Percentiles rank a stretch among this genome's conserved stretches.
Conservation (phyloP, 1,140 invertebrate genomes). For the Pogonomyrmex barbatus region DNA sequence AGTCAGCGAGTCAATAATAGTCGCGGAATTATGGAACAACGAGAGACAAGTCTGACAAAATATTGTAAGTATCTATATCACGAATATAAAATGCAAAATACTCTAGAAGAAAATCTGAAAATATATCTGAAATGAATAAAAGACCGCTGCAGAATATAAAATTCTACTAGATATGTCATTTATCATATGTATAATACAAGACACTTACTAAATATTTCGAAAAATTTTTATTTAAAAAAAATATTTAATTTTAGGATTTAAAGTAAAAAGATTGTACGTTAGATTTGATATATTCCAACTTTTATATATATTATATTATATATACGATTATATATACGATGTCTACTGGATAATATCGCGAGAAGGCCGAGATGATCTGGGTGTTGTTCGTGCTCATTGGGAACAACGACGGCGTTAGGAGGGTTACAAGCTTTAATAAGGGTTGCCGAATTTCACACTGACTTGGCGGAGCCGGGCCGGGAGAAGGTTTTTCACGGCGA, state of each 20-base stretch:
- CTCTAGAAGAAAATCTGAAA: background rate
- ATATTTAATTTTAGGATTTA: background rate
- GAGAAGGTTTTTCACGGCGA: conserved; percentile 55
- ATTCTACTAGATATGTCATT: background rate
- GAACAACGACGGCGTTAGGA: conserved; percentile 48
- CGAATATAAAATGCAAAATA: background rate
- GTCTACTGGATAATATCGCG: conserved; percentile 20
- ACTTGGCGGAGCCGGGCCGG: conserved; percentile 75
- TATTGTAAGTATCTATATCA: background rate
- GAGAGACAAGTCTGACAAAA: background rate
- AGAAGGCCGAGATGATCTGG: conserved; percentile 52
- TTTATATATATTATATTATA: no score
- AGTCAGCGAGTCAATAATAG: conserved; percentile 78
- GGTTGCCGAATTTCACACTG: conserved; percentile 85
- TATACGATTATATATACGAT: no score
- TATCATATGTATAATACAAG: background rate
- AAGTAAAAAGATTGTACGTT: conserved; percentile 5
- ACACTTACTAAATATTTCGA: background rate
- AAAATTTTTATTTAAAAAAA: background rate
- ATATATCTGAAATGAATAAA: background rate
- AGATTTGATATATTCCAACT: conserved; percentile 10
- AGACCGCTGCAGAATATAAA: background rate
- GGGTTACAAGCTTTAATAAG: conserved; percentile 85
- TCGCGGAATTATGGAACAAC: conserved; percentile 22
- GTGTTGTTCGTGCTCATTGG: conserved; percentile 51